Conservation (phyloP, 2,888 invertebrate genomes). For the Tanytarsus gracilentus region DNA sequence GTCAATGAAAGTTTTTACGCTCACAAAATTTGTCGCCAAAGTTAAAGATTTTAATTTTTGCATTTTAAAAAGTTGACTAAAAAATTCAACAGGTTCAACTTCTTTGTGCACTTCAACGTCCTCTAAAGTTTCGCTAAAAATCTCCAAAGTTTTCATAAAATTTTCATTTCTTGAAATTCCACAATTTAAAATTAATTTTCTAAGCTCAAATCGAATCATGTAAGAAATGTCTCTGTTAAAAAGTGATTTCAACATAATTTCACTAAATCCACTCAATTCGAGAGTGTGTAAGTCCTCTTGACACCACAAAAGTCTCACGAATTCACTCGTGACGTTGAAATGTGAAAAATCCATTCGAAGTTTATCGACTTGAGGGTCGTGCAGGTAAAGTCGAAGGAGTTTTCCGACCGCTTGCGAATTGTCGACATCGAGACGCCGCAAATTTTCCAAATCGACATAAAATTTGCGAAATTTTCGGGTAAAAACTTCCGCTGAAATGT, state of each 20-base stretch:
- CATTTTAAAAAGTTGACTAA: conserved; percentile 19
- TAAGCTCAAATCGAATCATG: neutral
- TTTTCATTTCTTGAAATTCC: neutral
- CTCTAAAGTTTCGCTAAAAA: neutral
- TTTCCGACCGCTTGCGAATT: conserved; percentile 25
- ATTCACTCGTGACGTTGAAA: conserved; percentile 13
- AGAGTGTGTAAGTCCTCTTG: conserved; percentile 6
- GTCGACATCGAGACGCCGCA: neutral
- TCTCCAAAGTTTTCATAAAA: neutral
- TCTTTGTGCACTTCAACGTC: conserved; percentile 18
- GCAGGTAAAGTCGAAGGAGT: neutral
- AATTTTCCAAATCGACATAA: neutral
- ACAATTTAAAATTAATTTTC: conserved; percentile 2
- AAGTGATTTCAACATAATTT: conserved; percentile 12
- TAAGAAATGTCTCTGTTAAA: conserved; percentile 2
- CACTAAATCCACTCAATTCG: conserved; percentile 8
- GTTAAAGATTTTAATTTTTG: neutral
- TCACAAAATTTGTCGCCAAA: conserved; percentile 22
- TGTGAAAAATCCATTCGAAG: conserved; percentile 21
- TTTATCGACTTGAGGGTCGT: neutral
- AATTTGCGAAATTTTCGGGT: conserved; percentile 9
- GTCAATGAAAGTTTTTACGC: conserved; percentile 16
- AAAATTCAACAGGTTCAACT: conserved; percentile 17
- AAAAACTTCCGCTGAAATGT: conserved; percentile 11
- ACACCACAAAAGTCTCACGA: neutral